phyloP scores from a whole-genome alignment of 2,113 vertebrate species.

The Indicator maculatus region DNA sequence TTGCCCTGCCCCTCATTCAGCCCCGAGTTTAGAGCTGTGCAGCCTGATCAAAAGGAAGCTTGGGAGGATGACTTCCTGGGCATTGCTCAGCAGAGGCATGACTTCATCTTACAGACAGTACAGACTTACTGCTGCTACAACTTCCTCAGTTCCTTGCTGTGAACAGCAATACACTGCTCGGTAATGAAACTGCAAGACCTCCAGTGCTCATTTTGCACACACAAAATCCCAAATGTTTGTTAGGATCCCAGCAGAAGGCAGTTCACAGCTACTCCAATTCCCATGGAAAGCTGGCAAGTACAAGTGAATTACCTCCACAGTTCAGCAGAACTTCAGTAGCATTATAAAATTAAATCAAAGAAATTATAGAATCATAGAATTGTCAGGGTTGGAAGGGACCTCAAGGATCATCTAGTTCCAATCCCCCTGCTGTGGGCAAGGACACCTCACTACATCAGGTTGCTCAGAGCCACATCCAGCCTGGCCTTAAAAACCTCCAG shows the following conservation, averaged over 20 bases:
- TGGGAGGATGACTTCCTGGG: not conserved
- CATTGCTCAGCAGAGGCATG: not conserved
- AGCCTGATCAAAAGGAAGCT: not conserved
- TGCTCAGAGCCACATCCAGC: no score
- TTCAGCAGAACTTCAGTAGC: not conserved
- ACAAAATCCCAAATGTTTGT: not conserved
- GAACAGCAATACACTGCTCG: not conserved
- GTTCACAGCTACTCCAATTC: not conserved
- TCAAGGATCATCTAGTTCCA: no score
- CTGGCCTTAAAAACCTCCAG: no score
- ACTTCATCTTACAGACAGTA: not conserved
- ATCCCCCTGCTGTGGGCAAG: no score
- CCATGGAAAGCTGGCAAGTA: not conserved
- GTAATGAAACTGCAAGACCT: not conserved
- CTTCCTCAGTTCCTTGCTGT: not conserved
- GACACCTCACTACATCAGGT: no score
- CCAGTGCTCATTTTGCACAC: not conserved
- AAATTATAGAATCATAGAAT: not conserved
- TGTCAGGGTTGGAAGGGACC: no score
- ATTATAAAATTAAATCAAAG: not conserved
- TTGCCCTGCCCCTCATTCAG: not conserved
- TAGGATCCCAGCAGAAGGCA: not conserved
- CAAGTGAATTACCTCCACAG: not conserved
- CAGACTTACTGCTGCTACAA: not conserved
- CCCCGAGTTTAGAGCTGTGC: not conserved